Percentiles rank a stretch among this genome's conserved stretches.
Evolutionary conservation across 2,888 invertebrate genomes (phyloP).

Genomic region (Villa cingulata): DNA sequence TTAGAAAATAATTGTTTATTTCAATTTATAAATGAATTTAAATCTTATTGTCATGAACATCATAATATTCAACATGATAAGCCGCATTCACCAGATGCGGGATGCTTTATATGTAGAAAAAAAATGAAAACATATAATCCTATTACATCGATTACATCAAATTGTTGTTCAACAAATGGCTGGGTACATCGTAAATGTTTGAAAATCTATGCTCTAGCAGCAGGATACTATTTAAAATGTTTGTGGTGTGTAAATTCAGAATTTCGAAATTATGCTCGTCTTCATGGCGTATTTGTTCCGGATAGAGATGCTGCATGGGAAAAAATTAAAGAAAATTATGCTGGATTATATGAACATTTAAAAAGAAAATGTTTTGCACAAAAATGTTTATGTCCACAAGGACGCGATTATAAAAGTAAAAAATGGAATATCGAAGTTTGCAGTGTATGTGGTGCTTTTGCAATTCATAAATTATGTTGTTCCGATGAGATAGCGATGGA

Average conservation of each 20-base stretch:
- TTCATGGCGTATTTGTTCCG: conserved; percentile 27
- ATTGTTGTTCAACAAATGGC: conserved; percentile 24
- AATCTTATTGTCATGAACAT: conserved; percentile 24
- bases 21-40: conserved; percentile 21
- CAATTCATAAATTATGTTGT: conserved; percentile 16
- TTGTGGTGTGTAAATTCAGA: conserved; percentile 24
- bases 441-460: conserved; percentile 21
- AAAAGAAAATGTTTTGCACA: conserved; percentile 46
- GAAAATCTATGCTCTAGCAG: conserved; percentile 23
- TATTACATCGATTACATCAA: conserved; percentile 17
- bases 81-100: conserved; percentile 8
- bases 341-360: conserved; percentile 50
- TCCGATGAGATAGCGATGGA: neutral
- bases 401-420: conserved; percentile 33
- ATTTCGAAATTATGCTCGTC: conserved; percentile 24
- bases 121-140: conserved; percentile 13
- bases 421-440: conserved; percentile 21
- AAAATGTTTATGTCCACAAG: conserved; percentile 49
- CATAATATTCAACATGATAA: conserved; percentile 17
- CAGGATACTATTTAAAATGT: conserved; percentile 30
- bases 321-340: conserved; percentile 50
- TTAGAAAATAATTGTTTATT: conserved; percentile 18
- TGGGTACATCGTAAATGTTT: conserved; percentile 26
- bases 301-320: conserved; percentile 75
- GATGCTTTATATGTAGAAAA: conserved; percentile 24